Evolutionary conservation across 1,140 invertebrate species (phyloP).

Genomic region (Caenorhabditis remanei): DNA sequence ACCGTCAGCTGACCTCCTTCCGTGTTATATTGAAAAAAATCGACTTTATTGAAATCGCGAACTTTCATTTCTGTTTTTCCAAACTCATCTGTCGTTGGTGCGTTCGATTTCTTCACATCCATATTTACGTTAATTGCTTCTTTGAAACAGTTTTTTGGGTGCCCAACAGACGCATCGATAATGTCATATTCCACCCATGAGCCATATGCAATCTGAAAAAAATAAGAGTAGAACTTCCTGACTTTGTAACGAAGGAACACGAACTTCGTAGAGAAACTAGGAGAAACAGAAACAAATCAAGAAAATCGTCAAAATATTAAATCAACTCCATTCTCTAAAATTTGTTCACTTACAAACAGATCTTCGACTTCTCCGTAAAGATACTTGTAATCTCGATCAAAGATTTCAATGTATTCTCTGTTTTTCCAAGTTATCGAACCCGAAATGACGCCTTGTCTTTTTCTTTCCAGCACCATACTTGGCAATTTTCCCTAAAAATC

Average conservation of each 20-base stretch:
- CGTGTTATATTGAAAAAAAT: constrained; percentile 4
- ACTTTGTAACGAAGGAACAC: no score
- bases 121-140: neutral
- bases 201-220: neutral
- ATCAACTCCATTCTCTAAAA: neutral
- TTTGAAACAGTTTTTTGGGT: constrained; percentile 9
- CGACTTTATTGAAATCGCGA: constrained; percentile 9
- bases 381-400: constrained; percentile 1
- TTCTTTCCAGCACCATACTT: neutral
- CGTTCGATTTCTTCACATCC: neutral
- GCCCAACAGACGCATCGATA: neutral
- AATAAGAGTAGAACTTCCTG: no score
- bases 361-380: constrained; percentile 1
- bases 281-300: neutral
- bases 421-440: neutral
- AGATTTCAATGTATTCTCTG: neutral
- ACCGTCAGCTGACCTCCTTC: neutral
- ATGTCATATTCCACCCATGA: constrained; percentile 17
- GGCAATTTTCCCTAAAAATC: neutral
- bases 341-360: neutral
- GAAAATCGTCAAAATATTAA: no score
- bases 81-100: constrained; percentile 6
- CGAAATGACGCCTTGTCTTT: constrained; percentile 12
- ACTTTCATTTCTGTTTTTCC: neutral
- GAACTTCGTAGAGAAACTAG: neutral